Evolutionary conservation across 2,888 invertebrate genomes (phyloP).

Genomic region (Chymomyza procnemis): DNA sequence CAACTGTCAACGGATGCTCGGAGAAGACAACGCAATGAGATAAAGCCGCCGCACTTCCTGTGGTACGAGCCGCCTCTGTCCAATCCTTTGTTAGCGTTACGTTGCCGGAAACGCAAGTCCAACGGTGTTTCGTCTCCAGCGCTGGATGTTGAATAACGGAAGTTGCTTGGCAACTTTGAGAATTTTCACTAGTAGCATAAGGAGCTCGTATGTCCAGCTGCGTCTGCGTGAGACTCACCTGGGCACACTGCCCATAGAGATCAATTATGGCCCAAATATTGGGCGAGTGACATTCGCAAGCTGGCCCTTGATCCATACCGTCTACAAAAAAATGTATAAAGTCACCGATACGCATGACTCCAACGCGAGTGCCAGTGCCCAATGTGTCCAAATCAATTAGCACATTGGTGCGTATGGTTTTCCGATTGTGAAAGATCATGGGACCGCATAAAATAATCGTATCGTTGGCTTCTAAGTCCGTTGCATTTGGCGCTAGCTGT

Average conservation of each 20-base stretch:
- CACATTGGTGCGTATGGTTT: conserved; percentile 90
- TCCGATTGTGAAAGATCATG: conserved; percentile 93
- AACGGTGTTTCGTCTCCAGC: conserved; percentile 78
- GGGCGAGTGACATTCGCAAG: conserved; percentile 87
- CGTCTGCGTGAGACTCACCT: conserved; percentile 82
- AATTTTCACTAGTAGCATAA: conserved; percentile 80
- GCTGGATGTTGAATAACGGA: conserved; percentile 81
- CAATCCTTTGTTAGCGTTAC: conserved; percentile 77
- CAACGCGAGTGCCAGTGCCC: conserved; percentile 87
- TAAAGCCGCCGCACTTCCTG: conserved; percentile 74
- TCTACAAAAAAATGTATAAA: conserved; percentile 92
- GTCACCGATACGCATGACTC: conserved; percentile 92
- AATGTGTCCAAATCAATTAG: conserved; percentile 91
- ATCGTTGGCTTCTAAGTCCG: conserved; percentile 92
- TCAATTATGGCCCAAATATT: conserved; percentile 96
- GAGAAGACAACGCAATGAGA: conserved; percentile 78
- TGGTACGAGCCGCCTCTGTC: conserved; percentile 76
- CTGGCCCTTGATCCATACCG: conserved; percentile 91
- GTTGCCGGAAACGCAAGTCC: conserved; percentile 78
- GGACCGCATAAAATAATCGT: conserved; percentile 95
- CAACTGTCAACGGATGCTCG: conserved; percentile 76
- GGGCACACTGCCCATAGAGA: conserved; percentile 95
- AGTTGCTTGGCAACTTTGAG: conserved; percentile 81
- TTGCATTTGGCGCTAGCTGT: conserved; percentile 92
- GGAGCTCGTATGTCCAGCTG: conserved; percentile 76